Percentiles rank a stretch among this genome's conserved stretches.
Evolutionary conservation across 2,113 vertebrate species (phyloP).

Genomic region (Pandion haliaetus): DNA sequence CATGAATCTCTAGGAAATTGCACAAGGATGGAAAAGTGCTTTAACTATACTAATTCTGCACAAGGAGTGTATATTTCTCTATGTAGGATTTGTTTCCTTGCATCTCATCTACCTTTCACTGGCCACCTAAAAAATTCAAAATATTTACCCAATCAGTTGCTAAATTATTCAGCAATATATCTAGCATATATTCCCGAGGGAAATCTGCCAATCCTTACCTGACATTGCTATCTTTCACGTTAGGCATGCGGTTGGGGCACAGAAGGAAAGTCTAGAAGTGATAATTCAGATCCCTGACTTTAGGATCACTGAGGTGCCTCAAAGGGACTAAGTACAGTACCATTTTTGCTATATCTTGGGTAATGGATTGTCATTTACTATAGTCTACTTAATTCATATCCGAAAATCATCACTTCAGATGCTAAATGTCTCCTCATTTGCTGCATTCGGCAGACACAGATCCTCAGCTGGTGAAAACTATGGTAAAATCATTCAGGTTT

Average conservation of each 20-base stretch:
- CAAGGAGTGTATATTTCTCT: neutral
- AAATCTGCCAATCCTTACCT: neutral
- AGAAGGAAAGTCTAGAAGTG: neutral
- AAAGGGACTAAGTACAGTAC: neutral
- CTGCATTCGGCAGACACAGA: neutral
- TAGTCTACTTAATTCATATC: neutral
- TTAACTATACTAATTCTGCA: neutral
- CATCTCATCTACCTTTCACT: neutral
- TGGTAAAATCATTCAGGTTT: neutral
- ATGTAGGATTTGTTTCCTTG: neutral
- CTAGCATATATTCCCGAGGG: too few relatives aligned
- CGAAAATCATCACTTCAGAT: neutral
- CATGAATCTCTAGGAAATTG: neutral
- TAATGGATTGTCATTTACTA: neutral
- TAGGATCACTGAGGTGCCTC: neutral
- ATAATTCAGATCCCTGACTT: neutral
- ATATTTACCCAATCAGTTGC: neutral
- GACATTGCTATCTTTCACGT: neutral
- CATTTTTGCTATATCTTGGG: neutral
- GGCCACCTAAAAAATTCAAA: neutral
- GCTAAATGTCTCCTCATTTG: neutral
- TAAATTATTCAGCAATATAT: neutral
- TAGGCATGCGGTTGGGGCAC: neutral
- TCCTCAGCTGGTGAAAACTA: neutral
- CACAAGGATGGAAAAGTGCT: neutral